phyloP scores from a whole-genome alignment of 1,140 invertebrate species.

The Drosophila saltans region DNA sequence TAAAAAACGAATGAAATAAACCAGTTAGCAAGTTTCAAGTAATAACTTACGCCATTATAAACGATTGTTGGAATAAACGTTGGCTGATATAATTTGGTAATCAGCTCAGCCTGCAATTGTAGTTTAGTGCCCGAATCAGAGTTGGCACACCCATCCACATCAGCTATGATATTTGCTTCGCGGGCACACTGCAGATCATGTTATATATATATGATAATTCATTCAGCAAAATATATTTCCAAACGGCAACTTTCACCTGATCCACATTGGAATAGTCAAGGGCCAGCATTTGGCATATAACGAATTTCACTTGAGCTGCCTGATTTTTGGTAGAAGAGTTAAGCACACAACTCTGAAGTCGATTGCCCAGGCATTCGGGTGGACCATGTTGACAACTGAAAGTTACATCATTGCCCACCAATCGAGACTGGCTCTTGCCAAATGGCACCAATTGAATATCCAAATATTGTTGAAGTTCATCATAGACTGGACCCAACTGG shows the following conservation, averaged over 20 bases:
- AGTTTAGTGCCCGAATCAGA: conserved; percentile 83
- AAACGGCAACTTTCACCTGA: conserved; percentile 29
- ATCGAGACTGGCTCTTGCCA: conserved; percentile 87
- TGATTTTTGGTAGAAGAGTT: conserved; percentile 82
- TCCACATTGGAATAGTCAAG: conserved; percentile 56
- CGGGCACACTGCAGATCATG: conserved; percentile 83
- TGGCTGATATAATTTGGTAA: conserved; percentile 83
- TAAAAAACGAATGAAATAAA: conserved; percentile 21
- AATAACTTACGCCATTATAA: conserved; percentile 83
- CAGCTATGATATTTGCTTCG: conserved; percentile 70
- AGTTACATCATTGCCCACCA: conserved; percentile 81
- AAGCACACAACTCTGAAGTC: conserved; percentile 87
- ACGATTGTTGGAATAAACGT: conserved; percentile 86
- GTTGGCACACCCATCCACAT: conserved; percentile 81
- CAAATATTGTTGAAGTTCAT: conserved; percentile 84
- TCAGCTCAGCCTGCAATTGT: conserved; percentile 84
- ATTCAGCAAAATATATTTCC: conserved; percentile 36
- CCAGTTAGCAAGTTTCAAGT: conserved; percentile 46
- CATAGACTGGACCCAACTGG: conserved; percentile 84
- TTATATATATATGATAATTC: conserved; percentile 32
- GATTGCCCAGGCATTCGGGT: conserved; percentile 87
- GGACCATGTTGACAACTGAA: conserved; percentile 89
- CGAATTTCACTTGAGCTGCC: conserved; percentile 83
- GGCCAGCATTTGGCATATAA: conserved; percentile 85
- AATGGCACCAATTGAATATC: conserved; percentile 87